phyloP scores from a whole-genome alignment of 2,113 vertebrate species.

The Plecturocebus donacophilus region DNA sequence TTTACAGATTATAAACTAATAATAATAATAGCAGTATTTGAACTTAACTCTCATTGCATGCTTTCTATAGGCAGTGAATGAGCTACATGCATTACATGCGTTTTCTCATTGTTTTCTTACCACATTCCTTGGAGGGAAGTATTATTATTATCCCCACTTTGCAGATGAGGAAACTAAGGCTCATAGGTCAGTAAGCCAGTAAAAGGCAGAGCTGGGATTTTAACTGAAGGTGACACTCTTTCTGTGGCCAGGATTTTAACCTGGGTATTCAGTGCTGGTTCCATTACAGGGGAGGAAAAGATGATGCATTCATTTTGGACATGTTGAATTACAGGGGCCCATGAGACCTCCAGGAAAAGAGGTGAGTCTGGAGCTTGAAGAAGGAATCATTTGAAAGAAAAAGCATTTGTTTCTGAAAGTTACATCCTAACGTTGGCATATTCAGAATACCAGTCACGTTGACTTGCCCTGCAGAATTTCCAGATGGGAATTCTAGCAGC shows the following conservation, averaged over 20 bases:
- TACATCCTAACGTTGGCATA: background rate
- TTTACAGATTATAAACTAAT: background rate
- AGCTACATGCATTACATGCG: background rate
- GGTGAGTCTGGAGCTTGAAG: background rate
- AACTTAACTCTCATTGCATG: background rate
- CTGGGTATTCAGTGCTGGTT: background rate
- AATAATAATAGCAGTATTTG: background rate
- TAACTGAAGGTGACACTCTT: background rate
- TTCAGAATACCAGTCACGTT: background rate
- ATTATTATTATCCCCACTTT: background rate
- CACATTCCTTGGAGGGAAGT: background rate
- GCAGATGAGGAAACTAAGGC: background rate
- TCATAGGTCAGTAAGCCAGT: background rate
- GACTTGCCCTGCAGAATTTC: conserved; percentile 22
- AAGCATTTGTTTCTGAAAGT: conserved; percentile 21
- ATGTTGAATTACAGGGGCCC: background rate
- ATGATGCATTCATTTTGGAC: background rate
- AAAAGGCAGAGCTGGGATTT: background rate
- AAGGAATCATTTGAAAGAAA: conserved; percentile 25
- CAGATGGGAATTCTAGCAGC: conserved; percentile 32
- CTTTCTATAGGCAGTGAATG: background rate
- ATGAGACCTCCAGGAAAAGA: background rate
- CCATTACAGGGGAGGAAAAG: background rate
- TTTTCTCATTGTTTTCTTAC: background rate
- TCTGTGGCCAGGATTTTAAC: background rate